Conservation (phyloP, 2,888 invertebrate genomes). For the Drosophila hamatofila region DNA sequence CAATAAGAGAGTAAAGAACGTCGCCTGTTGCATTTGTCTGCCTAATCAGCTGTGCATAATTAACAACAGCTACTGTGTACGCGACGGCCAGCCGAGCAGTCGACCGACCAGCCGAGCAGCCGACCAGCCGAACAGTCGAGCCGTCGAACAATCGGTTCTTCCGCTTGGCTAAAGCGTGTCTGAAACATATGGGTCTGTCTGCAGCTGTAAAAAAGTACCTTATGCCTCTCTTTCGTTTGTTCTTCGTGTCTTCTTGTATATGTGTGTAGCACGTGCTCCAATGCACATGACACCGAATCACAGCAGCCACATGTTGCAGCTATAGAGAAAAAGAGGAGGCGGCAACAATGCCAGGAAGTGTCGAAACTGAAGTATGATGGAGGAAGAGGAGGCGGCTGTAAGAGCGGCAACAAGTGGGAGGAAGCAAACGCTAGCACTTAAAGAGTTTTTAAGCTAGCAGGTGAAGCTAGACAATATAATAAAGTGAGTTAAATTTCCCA, state of each 20-base stretch:
- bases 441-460: neutral
- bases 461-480: neutral
- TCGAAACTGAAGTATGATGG: neutral
- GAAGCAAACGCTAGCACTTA: too few relatives aligned
- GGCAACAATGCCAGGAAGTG: conserved; percentile 53
- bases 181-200: conserved; percentile 66
- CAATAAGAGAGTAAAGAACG: conserved; percentile 15
- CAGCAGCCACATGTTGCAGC: conserved; percentile 35
- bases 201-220: conserved; percentile 71
- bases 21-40: conserved; percentile 75
- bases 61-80: conserved; percentile 77
- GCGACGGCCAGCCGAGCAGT: conserved; percentile 43
- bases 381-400: neutral
- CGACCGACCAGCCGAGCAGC: neutral
- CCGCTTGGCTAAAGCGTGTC: conserved; percentile 83
- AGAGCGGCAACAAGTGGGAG: neutral
- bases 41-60: conserved; percentile 78
- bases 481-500: neutral
- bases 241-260: conserved; percentile 8
- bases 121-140: neutral
- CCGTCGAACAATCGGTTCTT: conserved; percentile 57
- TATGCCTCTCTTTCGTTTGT: conserved; percentile 24
- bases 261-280: conserved; percentile 76
- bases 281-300: conserved; percentile 78
- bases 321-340: neutral